phyloP scores from a whole-genome alignment of 2,888 invertebrate species.

The Bellardia pandia region DNA sequence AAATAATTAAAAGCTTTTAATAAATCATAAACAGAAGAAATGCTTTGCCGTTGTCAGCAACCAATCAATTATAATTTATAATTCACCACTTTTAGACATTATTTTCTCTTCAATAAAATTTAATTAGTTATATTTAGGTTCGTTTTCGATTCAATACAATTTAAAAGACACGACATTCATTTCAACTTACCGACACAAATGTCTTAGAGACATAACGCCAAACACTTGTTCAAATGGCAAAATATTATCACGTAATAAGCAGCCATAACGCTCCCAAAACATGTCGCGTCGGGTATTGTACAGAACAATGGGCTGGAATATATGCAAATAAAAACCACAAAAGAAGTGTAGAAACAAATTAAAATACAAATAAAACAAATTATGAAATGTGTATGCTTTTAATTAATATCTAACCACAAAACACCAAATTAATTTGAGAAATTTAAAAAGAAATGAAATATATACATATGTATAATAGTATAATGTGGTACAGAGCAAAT shows the following conservation, averaged over 20 bases:
- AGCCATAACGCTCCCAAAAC: constrained; percentile 82
- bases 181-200: constrained; percentile 86
- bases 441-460: not conserved
- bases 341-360: not conserved
- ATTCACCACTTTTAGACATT: not conserved
- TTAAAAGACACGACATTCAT: not conserved
- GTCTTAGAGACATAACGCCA: constrained; percentile 87
- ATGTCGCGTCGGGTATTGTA: constrained; percentile 80
- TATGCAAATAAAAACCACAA: not conserved
- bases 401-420: constrained; percentile 9
- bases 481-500: too few species aligned
- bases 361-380: not conserved
- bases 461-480: too few species aligned
- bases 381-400: not conserved
- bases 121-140: constrained; percentile 19
- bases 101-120: constrained; percentile 23
- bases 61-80: constrained; percentile 1
- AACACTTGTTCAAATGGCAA: constrained; percentile 82
- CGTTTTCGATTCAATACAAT: not conserved
- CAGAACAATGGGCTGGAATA: constrained; percentile 78
- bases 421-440: not conserved
- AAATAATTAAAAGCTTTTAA: constrained; percentile 12
- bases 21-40: constrained; percentile 6
- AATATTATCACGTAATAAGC: constrained; percentile 81
- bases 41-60: not conserved